Evolutionary conservation across 2,888 invertebrate species (phyloP), one percentile per base, ranked within the genome.

Genomic region (Podotricha telesiphe): DNA sequence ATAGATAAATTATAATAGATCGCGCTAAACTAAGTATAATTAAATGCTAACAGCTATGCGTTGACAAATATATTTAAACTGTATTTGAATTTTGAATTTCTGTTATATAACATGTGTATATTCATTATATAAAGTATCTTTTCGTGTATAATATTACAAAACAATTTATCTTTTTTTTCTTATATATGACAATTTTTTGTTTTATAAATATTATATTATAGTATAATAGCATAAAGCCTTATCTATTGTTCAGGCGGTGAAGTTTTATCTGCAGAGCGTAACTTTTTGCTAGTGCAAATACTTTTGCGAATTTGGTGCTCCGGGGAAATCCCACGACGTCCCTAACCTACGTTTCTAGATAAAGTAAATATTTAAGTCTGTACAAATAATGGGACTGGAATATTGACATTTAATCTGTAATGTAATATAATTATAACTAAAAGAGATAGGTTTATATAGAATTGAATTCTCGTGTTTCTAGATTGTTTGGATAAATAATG

Each of bases 331-430:
- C 42, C 42, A 42, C 42, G 59, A 45, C 42, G 20, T 59, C 58
- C 20, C 58, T 59, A 4, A 15, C 3, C 3, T 59, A 59, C 42
- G 42, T 45, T 59, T 59, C 42, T 59, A 59, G 42, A 59, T 59
- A 59, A 45, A 45, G 59, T 59, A 59, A 59, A 59, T 59, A 42
- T 59, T 42, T 59, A 59, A 59, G 22, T 15, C 42, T n/a, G 22
- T 22, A 22, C 22, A 59, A 59, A 59, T 45, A 45, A 59, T 58
- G 42, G n/a, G n/a, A 58, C 22, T 59, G 42, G 45, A 59, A 45
- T 59, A 59, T 59, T 59, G 59, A 59, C 59, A 42, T 42, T 42
- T 45, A 20, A 42, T 59, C 42, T 45, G 42, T 17, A 15, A 19
- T 40, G 3, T 56, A 22, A 42, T 15, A 58, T n/a, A 58, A 58